These are phyloP conservation scores for Autographa gamma DNA, from an alignment of 2,888 invertebrate species.

Conservation along the genomic window DNA sequence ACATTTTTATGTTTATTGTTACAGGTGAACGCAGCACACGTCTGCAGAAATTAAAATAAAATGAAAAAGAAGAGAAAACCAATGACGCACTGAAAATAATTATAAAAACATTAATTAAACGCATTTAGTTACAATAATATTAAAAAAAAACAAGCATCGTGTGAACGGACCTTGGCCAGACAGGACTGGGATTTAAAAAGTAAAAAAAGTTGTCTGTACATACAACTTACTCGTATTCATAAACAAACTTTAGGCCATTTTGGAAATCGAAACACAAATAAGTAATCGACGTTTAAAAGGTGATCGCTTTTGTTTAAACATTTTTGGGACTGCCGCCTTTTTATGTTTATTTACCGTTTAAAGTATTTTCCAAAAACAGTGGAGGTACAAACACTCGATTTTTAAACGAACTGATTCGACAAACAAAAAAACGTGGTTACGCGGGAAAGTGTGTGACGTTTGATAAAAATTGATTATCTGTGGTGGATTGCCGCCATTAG, in stretches of 20 bases:
- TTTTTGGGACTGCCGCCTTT: conserved; percentile 82
- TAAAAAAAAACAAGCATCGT: conserved; percentile 19
- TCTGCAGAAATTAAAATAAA: conserved; percentile 64
- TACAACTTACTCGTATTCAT: conserved; percentile 63
- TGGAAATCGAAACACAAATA: conserved; percentile 80
- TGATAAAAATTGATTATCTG: conserved; percentile 7
- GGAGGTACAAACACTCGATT: conserved; percentile 49
- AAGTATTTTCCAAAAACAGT: conserved; percentile 72
- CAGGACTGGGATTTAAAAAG: conserved; percentile 74
- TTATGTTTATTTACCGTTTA: conserved; percentile 72
- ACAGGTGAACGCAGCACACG: conserved; percentile 66
- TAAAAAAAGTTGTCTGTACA: conserved; percentile 55
- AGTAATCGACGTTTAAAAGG: conserved; percentile 82
- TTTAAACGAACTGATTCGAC: conserved; percentile 36
- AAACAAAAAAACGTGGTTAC: conserved; percentile 27
- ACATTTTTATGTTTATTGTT: conserved; percentile 63
- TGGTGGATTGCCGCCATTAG: conserved; percentile 35
- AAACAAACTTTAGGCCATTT: conserved; percentile 71
- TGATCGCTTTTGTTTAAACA: conserved; percentile 82
- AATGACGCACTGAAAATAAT: conserved; percentile 48
- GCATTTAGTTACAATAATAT: conserved; percentile 58
- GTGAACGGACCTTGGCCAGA: conserved; percentile 71
- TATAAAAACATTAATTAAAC: conserved; percentile 33
- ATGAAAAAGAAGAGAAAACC: conserved; percentile 87
- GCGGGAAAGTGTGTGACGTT: conserved; percentile 41